Evolutionary conservation across 1,140 invertebrate genomes (phyloP).

Genomic region (Ericerus pela): DNA sequence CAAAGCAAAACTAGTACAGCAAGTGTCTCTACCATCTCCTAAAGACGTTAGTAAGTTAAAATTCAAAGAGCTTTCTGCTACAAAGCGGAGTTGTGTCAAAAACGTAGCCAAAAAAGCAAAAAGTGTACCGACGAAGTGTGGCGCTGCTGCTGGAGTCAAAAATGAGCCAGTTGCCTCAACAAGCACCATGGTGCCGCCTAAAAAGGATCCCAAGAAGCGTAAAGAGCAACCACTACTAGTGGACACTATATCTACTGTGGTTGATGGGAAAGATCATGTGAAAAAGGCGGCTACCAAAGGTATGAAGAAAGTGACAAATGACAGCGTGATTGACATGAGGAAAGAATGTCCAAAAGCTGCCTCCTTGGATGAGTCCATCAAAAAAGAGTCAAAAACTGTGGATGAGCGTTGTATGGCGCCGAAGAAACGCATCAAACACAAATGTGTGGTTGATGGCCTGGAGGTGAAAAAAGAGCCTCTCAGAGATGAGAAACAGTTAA

Average conservation of each 20-base stretch:
- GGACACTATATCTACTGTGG: neutral
- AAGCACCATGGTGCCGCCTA: too few relatives aligned
- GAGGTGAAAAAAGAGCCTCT: neutral
- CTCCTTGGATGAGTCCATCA: constrained; percentile 6
- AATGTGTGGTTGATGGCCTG: neutral
- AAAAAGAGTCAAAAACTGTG: constrained; percentile 12
- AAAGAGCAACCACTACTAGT: constrained; percentile 10
- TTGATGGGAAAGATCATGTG: neutral
- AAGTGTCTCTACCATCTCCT: neutral
- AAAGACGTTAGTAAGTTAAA: neutral
- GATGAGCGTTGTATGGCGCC: neutral
- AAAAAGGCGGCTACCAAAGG: neutral
- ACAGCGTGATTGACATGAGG: constrained; percentile 1
- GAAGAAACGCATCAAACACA: neutral
- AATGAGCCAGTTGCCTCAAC: too few relatives aligned
- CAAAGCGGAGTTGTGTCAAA: neutral
- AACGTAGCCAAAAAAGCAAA: neutral
- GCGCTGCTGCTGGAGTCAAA: neutral
- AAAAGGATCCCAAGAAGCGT: constrained; percentile 15
- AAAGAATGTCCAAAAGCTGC: neutral
- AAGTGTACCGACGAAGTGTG: neutral
- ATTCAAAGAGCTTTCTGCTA: neutral
- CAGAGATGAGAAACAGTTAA: neutral
- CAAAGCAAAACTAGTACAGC: neutral
- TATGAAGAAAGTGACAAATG: constrained; percentile 7